Base-by-base conservation (phyloP, 2,113 vertebrate genomes). In the Cichladusa arquata region DNA sequence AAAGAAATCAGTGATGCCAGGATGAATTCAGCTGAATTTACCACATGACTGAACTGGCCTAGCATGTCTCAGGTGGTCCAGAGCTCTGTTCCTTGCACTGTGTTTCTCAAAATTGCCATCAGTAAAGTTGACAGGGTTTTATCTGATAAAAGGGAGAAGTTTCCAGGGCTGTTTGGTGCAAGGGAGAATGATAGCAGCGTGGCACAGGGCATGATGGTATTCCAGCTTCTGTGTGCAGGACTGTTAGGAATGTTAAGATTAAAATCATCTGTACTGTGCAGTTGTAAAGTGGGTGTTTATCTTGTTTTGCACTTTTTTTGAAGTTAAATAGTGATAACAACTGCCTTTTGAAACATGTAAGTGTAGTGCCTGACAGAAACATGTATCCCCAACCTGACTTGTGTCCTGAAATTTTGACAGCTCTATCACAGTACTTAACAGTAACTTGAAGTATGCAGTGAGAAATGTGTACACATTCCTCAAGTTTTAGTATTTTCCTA, bases 311-410 rank as follows among this genome's bases (percentile, higher is more conserved):
- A 10, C 40, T 58, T 88, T 67, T 79, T 47, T 40, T 9, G n/a
- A 86, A 72, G 31, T 50, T 42, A 51, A 72, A 38, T 28, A 48
- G 33, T 31, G 36, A 2, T 76, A 61, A 51, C 0, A 0, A 16
- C 24, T 79, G 36, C 36, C 31, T 83, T 92, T 92, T 67, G 64
- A 69, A 82, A 77, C 12, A 8, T 24, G 1, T 11, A 33, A 93
- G 57, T 2, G 2, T 44, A 51, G 57, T 72, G 11, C 19, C 36
- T 86, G 86, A 58, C 14, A 54, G 92, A 87, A 42, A 51, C 10
- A 17, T 0, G 0, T 9, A 19, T 60, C 22, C 48, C 50, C 71
- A 60, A 1, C 17, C 19, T 56, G 57, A 76, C 33, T 60, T 47
- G 20, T 31, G 13, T 44, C 34, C 16, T 86, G 58, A 61, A 83